A percentile compares a stretch with the other conserved stretches of the same genome.
Conservation (phyloP, 1,140 invertebrate species). For the Orius laevigatus region DNA sequence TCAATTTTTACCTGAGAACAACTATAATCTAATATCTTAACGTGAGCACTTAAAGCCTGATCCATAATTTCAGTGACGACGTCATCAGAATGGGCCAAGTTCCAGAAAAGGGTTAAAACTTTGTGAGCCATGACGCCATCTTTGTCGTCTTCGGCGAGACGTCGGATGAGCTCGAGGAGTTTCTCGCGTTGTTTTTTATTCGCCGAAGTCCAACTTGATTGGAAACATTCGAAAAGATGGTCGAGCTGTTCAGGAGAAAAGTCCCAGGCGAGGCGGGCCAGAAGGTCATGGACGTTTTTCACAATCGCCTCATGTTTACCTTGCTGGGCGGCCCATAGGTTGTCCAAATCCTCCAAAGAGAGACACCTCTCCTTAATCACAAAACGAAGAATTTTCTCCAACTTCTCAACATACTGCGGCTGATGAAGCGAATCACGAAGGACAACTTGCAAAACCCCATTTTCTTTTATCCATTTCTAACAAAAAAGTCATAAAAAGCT, state of each 20-base stretch:
- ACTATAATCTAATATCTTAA: slow-evolving; percentile 96
- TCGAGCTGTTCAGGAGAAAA: slow-evolving; percentile 94
- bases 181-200: slow-evolving; percentile 93
- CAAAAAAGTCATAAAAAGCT: slow-evolving; percentile 19
- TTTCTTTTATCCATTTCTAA: slow-evolving; percentile 92
- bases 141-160: slow-evolving; percentile 94
- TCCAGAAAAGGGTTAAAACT: slow-evolving; percentile 93
- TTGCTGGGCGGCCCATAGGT: slow-evolving; percentile 89
- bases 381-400: slow-evolving; percentile 94
- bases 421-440: slow-evolving; percentile 90
- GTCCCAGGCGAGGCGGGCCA: slow-evolving; percentile 95
- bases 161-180: slow-evolving; percentile 81
- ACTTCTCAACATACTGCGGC: slow-evolving; percentile 92
- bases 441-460: slow-evolving; percentile 89
- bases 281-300: slow-evolving; percentile 90
- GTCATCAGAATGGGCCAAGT: slow-evolving; percentile 88
- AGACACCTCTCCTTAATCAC: slow-evolving; percentile 90
- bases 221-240: slow-evolving; percentile 94
- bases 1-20: slow-evolving; percentile 53
- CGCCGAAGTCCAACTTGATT: slow-evolving; percentile 89
- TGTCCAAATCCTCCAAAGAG: slow-evolving; percentile 79
- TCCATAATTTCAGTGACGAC: slow-evolving; percentile 96
- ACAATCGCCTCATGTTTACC: slow-evolving; percentile 92
- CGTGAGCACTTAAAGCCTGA: slow-evolving; percentile 84
- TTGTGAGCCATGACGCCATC: slow-evolving; percentile 98